Evolutionary conservation across 2,797 vertebrate species (phyloP).

Genomic region (Sebastes nivosus): DNA sequence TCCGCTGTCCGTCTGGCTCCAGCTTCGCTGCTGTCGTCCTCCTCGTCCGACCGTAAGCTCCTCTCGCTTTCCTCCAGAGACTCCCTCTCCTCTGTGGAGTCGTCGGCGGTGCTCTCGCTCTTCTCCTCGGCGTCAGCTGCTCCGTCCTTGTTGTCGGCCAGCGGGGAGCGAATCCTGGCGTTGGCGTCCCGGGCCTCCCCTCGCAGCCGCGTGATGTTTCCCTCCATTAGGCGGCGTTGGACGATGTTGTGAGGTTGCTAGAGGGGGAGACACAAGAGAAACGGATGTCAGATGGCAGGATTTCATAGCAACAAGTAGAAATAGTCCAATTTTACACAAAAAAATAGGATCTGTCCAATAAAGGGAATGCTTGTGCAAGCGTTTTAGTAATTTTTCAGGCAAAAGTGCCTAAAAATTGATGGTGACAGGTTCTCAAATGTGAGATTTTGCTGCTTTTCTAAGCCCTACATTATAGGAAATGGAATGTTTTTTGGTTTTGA

Average conservation of each 20-base stretch:
- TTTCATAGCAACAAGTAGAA: background rate
- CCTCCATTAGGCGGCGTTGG: constrained; percentile 91
- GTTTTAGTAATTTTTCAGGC: background rate
- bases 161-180: constrained; percentile 74
- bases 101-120: constrained; percentile 83
- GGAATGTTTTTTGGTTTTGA: background rate
- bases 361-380: background rate
- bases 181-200: constrained; percentile 75
- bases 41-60: constrained; percentile 83
- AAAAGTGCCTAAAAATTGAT: background rate
- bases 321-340: background rate
- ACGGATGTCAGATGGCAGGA: background rate
- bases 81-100: constrained; percentile 82
- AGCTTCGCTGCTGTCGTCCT: constrained; percentile 73
- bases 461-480: background rate
- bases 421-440: background rate
- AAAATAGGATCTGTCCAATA: background rate
- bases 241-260: constrained; percentile 96
- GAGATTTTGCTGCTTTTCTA: background rate
- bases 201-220: constrained; percentile 85
- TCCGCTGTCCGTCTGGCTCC: constrained; percentile 57
- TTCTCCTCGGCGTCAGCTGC: constrained; percentile 73
- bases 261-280: background rate
- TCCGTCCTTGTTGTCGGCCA: constrained; percentile 81
- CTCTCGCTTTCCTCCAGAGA: constrained; percentile 84